phyloP scores from a whole-genome alignment of 2,113 vertebrate genomes.

The Silurus glanis region DNA sequence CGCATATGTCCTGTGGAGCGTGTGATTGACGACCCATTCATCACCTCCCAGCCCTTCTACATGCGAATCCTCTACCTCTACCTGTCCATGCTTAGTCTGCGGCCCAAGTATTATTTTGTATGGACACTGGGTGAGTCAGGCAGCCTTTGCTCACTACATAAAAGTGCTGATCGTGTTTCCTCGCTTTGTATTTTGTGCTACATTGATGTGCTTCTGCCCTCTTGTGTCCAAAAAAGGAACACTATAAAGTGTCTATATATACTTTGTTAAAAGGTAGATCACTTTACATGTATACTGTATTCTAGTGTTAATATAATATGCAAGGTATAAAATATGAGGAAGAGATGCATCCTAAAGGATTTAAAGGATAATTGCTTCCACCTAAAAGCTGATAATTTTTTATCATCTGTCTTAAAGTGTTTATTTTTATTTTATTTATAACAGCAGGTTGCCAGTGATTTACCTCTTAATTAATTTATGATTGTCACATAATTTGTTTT shows the following conservation, averaged over 20 bases:
- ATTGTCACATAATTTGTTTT: neutral
- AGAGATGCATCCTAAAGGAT: neutral
- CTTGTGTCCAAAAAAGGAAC: constrained; percentile 58
- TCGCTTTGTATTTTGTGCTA: neutral
- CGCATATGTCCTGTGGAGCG: constrained; percentile 83
- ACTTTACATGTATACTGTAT: neutral
- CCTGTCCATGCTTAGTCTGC: constrained; percentile 87
- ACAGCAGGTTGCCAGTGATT: neutral
- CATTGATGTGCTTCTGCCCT: constrained; percentile 56
- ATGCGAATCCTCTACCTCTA: constrained; percentile 87
- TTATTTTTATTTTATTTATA: neutral
- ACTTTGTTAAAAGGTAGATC: neutral
- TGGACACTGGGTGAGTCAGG: constrained; percentile 92
- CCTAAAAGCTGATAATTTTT: neutral
- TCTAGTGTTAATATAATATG: neutral
- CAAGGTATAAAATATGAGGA: neutral
- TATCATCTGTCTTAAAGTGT: neutral
- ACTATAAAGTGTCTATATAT: neutral
- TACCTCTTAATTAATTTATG: neutral
- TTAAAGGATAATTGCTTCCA: neutral
- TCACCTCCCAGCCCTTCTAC: constrained; percentile 80
- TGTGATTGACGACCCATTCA: constrained; percentile 82
- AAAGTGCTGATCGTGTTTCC: neutral
- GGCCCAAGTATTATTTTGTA: constrained; percentile 98
- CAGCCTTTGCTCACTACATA: neutral